Evolutionary conservation across 2,888 invertebrate species (phyloP), one percentile per base, ranked within the genome.

Genomic region (Euspilapteryx auroguttella): DNA sequence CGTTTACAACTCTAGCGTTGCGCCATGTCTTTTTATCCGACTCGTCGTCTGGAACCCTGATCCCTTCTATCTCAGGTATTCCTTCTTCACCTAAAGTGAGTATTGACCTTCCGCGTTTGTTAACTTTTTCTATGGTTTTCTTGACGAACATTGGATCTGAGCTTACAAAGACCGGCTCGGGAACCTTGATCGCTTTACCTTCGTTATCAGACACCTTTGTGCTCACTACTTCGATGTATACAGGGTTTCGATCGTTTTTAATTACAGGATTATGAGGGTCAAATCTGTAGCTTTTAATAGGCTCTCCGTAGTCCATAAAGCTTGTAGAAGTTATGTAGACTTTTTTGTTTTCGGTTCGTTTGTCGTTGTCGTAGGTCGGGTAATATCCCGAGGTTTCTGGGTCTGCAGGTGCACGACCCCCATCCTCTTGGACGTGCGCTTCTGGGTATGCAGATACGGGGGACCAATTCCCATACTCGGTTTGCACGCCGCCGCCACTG

Each of bases 1-100:
- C 89, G 46, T 93, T 91, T 25, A 93, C 88, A 9, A 93, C 91
- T 36, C 92, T 78, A 1, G 92, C 93, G 56, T 93, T 93, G 30
- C 93, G 79, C 92, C 92, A 93, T 0, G 85, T 86, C 50, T 88
- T 87, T 37, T 84, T 85, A 45, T 90, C 89, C 27, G 85, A 84
- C 31, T 88, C 87, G 39, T 90, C 88, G 46, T 94, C 93, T 0
- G 92, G 92, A 22, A 90, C 85, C 32, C 92, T 79, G 1, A 88
- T 81, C 0, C 90, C 90, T 29, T 89, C 87, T 25, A 94, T 86
- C 27, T 91, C 82, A 1, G 90, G 89, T 14, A 88, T 86, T 0
- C 87, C 87, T 41, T 88, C 87, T 4, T 77, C 64, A 27, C 83
- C 87, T 2, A 87, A 48, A 6, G 83, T 79, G 35, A 86, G 61